These are phyloP conservation scores for Silurus asotus DNA, from an alignment of 2,113 vertebrate genomes.

Conservation along the genomic window DNA sequence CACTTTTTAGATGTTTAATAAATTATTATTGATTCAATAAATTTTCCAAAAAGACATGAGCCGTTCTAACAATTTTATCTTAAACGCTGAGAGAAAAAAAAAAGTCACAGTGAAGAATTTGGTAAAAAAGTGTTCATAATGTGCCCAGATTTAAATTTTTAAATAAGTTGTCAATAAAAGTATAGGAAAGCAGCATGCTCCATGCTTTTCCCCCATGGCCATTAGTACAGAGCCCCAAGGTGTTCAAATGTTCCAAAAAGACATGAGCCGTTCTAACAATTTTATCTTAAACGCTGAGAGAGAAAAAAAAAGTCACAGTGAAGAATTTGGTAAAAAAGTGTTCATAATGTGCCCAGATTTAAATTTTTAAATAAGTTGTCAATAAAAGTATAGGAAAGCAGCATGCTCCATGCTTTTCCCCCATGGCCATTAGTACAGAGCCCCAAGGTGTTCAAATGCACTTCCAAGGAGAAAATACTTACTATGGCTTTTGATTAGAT, in stretches of 20 bases:
- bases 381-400: conserved; percentile 37
- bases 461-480: conserved; percentile 86
- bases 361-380: not conserved
- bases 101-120: too few species aligned
- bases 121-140: not conserved
- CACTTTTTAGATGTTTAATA: too few species aligned
- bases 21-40: too few species aligned
- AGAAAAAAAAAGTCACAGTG: too few species aligned
- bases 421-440: conserved; percentile 43
- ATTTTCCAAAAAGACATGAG: too few species aligned
- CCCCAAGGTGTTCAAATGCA: conserved; percentile 42
- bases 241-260: conserved; percentile 58
- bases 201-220: conserved; percentile 46
- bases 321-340: too few species aligned
- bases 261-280: not conserved
- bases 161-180: not conserved
- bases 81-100: not conserved
- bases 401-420: conserved; percentile 54
- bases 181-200: conserved; percentile 52
- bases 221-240: conserved; percentile 45
- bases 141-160: not conserved
- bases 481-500: conserved; percentile 87
- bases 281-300: too few species aligned
- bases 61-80: not conserved
- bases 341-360: not conserved